Conservation (phyloP, 2,113 vertebrate species). For the Trogon melanurus region DNA sequence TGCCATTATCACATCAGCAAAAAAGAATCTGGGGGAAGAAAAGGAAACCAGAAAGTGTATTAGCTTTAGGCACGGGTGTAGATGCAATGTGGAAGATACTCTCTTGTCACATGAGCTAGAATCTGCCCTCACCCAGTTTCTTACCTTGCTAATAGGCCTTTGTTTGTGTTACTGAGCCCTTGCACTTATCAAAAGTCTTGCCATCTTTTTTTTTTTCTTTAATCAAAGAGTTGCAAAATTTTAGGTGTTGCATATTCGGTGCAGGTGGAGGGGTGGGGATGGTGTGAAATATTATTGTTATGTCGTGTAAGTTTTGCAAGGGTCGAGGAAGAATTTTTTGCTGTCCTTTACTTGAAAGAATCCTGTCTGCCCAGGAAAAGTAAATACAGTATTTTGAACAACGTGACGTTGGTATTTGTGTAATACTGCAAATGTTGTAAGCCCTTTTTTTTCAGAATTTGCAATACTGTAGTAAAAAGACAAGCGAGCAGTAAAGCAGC, state of each 20-base stretch:
- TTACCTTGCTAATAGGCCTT: not conserved
- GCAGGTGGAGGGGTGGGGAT: not conserved
- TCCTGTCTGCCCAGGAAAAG: not conserved
- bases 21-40: not conserved
- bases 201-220: not conserved
- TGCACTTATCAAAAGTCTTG: not conserved
- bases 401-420: not conserved
- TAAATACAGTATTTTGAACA: not conserved
- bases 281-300: not conserved
- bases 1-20: rapidly evolving
- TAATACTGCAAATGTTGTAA: not conserved
- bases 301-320: not conserved
- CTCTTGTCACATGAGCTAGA: not conserved
- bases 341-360: not conserved
- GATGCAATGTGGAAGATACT: not conserved
- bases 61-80: not conserved
- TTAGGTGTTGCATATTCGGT: not conserved
- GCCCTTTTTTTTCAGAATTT: not conserved
- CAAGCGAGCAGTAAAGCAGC: not conserved
- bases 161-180: not conserved
- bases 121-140: not conserved
- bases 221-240: not conserved
- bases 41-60: not conserved
- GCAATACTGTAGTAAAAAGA: not conserved
- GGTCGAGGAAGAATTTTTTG: not conserved